Conservation (phyloP, 2,113 vertebrate species). For the Prinia subflava region DNA sequence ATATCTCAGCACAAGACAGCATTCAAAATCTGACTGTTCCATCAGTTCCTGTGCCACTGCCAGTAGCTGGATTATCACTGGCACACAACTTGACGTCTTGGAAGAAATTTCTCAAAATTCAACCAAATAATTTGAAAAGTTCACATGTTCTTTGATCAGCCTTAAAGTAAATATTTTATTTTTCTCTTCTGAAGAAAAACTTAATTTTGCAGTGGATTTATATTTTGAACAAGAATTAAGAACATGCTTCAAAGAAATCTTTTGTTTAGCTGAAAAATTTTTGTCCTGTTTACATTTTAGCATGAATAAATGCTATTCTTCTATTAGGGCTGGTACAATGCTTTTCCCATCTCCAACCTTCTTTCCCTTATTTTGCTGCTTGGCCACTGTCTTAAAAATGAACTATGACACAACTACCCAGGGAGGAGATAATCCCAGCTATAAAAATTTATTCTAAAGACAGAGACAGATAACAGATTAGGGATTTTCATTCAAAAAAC, state of each 20-base stretch:
- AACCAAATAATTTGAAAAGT: not conserved
- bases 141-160: not conserved
- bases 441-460: not conserved
- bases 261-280: not conserved
- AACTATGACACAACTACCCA: not conserved
- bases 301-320: not conserved
- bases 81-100: not conserved
- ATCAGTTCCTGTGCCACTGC: not conserved
- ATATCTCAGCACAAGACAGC: not conserved
- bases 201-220: not conserved
- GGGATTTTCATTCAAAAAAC: constrained; percentile 1
- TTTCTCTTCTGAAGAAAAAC: not conserved
- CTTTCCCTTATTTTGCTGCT: not conserved
- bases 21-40: not conserved
- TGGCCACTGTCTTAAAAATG: not conserved
- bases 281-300: not conserved
- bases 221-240: not conserved
- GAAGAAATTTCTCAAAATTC: not conserved
- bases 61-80: not conserved
- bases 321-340: not conserved
- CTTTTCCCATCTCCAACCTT: not conserved
- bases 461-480: constrained; percentile 25
- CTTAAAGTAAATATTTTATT: not conserved
- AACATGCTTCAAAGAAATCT: not conserved
- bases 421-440: constrained; percentile 2